These are phyloP conservation scores for Ceraclea dissimilis DNA, from an alignment of 2,888 invertebrate species.

Conservation along the genomic window DNA sequence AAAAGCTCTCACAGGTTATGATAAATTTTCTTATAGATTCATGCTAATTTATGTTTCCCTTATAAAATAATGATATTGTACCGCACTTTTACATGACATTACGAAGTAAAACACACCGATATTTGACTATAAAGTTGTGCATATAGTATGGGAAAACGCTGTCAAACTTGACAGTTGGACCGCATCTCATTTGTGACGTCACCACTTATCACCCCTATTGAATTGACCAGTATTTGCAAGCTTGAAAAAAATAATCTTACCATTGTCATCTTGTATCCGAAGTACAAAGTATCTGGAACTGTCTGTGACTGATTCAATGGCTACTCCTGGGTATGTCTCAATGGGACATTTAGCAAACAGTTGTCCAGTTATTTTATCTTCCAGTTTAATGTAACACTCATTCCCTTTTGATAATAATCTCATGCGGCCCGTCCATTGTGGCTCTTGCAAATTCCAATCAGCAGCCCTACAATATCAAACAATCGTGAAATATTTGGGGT, in stretches of 20 bases:
- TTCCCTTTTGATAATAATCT: conserved; percentile 84
- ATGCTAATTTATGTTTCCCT: too few relatives aligned
- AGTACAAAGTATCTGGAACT: conserved; percentile 97
- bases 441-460: conserved; percentile 96
- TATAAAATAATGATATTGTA: too few relatives aligned
- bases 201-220: too few relatives aligned
- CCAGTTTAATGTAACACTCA: conserved; percentile 82
- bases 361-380: conserved; percentile 89
- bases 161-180: too few relatives aligned
- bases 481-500: conserved; percentile 1
- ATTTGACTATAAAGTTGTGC: too few relatives aligned
- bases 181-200: too few relatives aligned
- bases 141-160: too few relatives aligned
- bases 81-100: too few relatives aligned
- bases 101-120: too few relatives aligned
- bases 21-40: too few relatives aligned
- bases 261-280: conserved; percentile 89
- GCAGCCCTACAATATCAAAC: conserved; percentile 70
- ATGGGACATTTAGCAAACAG: conserved; percentile 96
- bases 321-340: conserved; percentile 89
- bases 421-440: conserved; percentile 98
- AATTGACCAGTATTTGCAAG: too few relatives aligned
- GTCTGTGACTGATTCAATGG: conserved; percentile 93
- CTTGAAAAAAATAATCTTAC: conserved; percentile 40
- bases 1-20: too few relatives aligned